phyloP scores from a whole-genome alignment of 2,888 invertebrate species.

The Vesta saturnalis region DNA sequence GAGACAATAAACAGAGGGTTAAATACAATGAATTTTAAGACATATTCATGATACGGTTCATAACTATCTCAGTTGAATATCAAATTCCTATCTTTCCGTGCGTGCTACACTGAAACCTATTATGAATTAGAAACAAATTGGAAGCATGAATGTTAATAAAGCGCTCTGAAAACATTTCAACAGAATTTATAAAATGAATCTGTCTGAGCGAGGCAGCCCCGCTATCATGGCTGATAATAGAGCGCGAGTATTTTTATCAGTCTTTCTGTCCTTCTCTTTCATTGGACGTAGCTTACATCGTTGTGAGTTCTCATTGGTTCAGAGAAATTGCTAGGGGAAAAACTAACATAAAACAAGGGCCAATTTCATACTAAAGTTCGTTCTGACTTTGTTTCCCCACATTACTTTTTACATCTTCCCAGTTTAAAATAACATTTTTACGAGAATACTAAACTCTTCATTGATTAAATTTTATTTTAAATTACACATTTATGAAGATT shows the following conservation, averaged over 20 bases:
- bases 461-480: neutral
- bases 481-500: neutral
- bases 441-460: neutral
- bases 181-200: constrained; percentile 60
- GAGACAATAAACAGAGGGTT: neutral
- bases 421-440: neutral
- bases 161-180: constrained; percentile 54
- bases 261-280: constrained; percentile 57
- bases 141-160: constrained; percentile 57
- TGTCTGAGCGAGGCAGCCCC: constrained; percentile 58
- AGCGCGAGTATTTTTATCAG: constrained; percentile 64
- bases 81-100: constrained; percentile 9
- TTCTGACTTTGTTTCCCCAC: constrained; percentile 35
- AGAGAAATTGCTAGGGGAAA: constrained; percentile 66
- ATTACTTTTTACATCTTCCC: neutral
- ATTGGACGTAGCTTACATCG: constrained; percentile 66
- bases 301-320: constrained; percentile 54
- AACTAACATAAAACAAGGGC: constrained; percentile 58
- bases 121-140: constrained; percentile 34
- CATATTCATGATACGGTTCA: neutral
- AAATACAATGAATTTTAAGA: constrained; percentile 1
- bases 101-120: constrained; percentile 18
- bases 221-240: constrained; percentile 64
- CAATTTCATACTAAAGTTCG: constrained; percentile 48
- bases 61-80: constrained; percentile 8